Percentiles rank a stretch among this genome's conserved stretches.
phyloP scores from a whole-genome alignment of 2,797 vertebrate genomes.

The Alosa sapidissima region DNA sequence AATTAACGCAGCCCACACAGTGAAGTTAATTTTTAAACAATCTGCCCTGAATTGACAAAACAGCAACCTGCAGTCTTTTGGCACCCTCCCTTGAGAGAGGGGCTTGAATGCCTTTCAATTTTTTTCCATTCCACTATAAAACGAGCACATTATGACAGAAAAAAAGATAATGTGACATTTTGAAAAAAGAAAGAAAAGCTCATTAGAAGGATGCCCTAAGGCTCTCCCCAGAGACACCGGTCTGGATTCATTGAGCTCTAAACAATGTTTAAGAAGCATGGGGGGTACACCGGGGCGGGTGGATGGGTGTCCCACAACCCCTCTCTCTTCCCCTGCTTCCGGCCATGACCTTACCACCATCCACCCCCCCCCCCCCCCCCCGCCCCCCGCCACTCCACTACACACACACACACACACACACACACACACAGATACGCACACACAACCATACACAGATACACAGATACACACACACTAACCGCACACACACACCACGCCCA shows the following conservation, averaged over 20 bases:
- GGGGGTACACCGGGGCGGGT: background rate
- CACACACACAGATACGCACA: background rate
- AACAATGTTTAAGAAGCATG: slow-evolving; percentile 71
- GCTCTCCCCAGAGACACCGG: slow-evolving; percentile 68
- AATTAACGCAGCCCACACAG: background rate
- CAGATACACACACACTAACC: background rate
- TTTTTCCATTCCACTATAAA: slow-evolving; percentile 44
- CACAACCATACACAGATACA: background rate
- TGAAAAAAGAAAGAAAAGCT: slow-evolving; percentile 56
- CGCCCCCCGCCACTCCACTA: slow-evolving; percentile 45
- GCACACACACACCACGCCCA: slow-evolving; percentile 22
- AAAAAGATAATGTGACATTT: slow-evolving; percentile 55
- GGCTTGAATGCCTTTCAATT: slow-evolving; percentile 22
- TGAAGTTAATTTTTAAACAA: background rate
- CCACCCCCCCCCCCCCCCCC: slow-evolving; percentile 31
- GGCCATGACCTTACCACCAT: slow-evolving; percentile 22
- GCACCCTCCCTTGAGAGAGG: slow-evolving; percentile 34
- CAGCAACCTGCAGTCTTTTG: background rate
- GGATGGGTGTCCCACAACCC: background rate
- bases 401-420: slow-evolving; percentile 7
- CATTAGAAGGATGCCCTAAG: slow-evolving; percentile 67
- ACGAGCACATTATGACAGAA: slow-evolving; percentile 46
- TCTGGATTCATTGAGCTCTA: slow-evolving; percentile 76
- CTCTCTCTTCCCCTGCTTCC: slow-evolving; percentile 53
- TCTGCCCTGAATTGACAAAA: background rate